Evolutionary conservation across 2,888 invertebrate genomes (phyloP).

Genomic region (Noctuana brunneofusca): DNA sequence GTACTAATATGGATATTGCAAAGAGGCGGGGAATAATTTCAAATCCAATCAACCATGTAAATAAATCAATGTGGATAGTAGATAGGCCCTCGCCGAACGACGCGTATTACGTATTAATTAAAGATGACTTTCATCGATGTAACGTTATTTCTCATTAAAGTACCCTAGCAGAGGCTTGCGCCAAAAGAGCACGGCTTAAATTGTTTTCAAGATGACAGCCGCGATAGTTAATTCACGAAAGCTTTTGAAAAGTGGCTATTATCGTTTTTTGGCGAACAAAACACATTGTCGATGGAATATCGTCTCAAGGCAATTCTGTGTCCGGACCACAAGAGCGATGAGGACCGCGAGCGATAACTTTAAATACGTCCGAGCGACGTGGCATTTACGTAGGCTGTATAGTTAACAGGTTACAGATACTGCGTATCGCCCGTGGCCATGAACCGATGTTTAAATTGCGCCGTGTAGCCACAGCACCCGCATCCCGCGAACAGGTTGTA

Average conservation of each 20-base stretch:
- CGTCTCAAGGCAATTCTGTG: conserved; percentile 24
- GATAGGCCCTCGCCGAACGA: background rate
- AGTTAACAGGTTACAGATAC: conserved; percentile 64
- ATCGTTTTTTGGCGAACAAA: conserved; percentile 28
- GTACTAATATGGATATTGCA: conserved; percentile 13
- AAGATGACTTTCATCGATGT: conserved; percentile 27
- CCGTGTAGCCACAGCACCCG: conserved; percentile 72
- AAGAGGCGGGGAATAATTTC: conserved; percentile 33
- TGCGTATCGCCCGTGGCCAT: conserved; percentile 78
- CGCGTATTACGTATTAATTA: conserved; percentile 31
- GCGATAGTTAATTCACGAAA: conserved; percentile 20
- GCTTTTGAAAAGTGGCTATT: conserved; percentile 22
- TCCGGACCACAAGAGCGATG: conserved; percentile 11
- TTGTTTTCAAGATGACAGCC: conserved; percentile 25
- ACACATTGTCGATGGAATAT: conserved; percentile 25
- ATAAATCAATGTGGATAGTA: conserved; percentile 29
- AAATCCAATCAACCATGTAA: conserved; percentile 30
- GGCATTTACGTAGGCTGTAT: conserved; percentile 61
- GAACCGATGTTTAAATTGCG: conserved; percentile 77
- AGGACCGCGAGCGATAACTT: conserved; percentile 50
- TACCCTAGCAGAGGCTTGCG: background rate
- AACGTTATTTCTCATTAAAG: conserved; percentile 26
- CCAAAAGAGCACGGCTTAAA: conserved; percentile 14
- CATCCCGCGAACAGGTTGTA: conserved; percentile 76
- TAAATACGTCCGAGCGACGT: conserved; percentile 55